Conservation (phyloP, 2,113 vertebrate species). For the Neogobius melanostomus region DNA sequence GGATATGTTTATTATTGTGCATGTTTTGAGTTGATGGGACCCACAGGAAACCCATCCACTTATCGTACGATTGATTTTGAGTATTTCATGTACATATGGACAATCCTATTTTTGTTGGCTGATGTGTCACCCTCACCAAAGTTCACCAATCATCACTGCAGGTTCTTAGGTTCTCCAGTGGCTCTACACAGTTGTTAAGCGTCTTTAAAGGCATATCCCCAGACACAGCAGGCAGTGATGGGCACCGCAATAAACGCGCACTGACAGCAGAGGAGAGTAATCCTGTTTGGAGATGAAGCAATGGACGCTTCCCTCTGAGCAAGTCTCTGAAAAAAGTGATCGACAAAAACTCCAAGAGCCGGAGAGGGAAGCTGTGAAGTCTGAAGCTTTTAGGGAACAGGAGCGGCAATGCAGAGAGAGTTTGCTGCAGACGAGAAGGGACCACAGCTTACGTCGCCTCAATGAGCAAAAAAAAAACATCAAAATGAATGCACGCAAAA, state of each 20-base stretch:
- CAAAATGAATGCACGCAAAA: not conserved
- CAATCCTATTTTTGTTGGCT: not conserved
- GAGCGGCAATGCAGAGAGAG: constrained; percentile 43
- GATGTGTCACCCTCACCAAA: not conserved
- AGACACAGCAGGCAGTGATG: constrained; percentile 50
- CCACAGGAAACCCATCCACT: too few relatives aligned
- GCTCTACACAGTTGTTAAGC: constrained; percentile 12
- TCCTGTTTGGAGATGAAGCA: constrained; percentile 51
- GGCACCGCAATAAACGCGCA: constrained; percentile 45
- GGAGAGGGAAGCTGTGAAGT: constrained; percentile 42
- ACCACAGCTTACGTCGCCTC: constrained; percentile 38
- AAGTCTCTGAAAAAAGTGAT: constrained; percentile 37
- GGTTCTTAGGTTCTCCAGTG: not conserved
- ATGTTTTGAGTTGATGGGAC: too few relatives aligned
- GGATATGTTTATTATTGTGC: too few relatives aligned
- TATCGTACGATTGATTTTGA: too few relatives aligned
- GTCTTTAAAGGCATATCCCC: constrained; percentile 29
- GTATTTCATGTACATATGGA: too few relatives aligned
- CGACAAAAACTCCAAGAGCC: constrained; percentile 24
- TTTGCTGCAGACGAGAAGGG: constrained; percentile 1
- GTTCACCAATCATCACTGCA: not conserved
- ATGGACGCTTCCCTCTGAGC: constrained; percentile 43
- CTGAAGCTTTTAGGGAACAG: constrained; percentile 44
- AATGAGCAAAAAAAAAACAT: constrained; percentile 11
- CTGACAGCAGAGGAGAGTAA: constrained; percentile 60